Evolutionary conservation across 2,797 vertebrate genomes (phyloP), one percentile per base, ranked within the genome.

Genomic region (Numenius phaeopus): DNA sequence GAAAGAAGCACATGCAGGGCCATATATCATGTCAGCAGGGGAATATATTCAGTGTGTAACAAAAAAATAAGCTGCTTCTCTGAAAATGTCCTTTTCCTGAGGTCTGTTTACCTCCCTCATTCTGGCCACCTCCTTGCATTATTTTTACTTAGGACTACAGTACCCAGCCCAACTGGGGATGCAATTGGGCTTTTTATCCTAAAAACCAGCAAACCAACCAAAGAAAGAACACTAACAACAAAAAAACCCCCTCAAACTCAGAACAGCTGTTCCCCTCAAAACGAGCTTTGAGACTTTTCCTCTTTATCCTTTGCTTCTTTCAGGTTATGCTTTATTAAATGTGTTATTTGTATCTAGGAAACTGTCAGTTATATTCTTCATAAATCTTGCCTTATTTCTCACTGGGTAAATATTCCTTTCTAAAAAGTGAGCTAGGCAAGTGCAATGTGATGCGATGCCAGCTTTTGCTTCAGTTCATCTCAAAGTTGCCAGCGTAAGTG

Each of bases 21-120:
- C 67, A 29, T 83, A 55, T 84, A 84, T 96, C 85, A 65, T 67
- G 70, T 91, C 87, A 90, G 30, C 58, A 61, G 91, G 34, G 76
- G 86, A 71, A 87, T 80, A 54, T 55, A 91, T 91, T 93, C 72
- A 83, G 30, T 44, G 16, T 54, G 14, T 76, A 77, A 62, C 65
- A 54, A 86, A 86, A 87, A 94, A 71, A 52, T 69, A 94, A 64
- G 39, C 23, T 8, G 37, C 65, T 94, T 50, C 62, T 32, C 34
- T 57, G 58, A 49, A 96, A 89, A 55, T 37, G 9, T 34, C 23
- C 54, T 94, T 94, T 67, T 87, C 61, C 32, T 42, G 55, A 77
- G 46, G 29, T 49, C 46, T 52, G 14, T 67, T 95, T 70, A 15
- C 12, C 11, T 87, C 26, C 15, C 70, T 90, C 14, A 14, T 46